A percentile compares a stretch with the other conserved stretches of the same genome.
These are phyloP conservation scores for Charina bottae DNA, from an alignment of 2,113 vertebrate genomes.

Conservation along the genomic window DNA sequence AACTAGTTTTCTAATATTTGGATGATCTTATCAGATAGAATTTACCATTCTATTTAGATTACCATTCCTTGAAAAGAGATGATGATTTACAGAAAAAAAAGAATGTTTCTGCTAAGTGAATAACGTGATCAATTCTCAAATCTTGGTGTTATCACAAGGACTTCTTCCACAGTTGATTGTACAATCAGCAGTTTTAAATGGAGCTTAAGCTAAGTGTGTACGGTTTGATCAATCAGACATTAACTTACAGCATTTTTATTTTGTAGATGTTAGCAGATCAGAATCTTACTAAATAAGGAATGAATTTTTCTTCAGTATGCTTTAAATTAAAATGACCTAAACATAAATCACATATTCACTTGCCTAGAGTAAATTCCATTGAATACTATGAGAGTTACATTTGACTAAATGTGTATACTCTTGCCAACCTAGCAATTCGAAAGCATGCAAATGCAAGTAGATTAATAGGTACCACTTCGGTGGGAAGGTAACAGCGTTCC, in stretches of 20 bases:
- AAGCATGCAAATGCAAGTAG: no score
- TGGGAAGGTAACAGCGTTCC: no score
- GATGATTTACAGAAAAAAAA: constrained; percentile 11
- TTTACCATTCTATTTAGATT: neutral
- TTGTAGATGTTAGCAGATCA: neutral
- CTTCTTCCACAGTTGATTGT: neutral
- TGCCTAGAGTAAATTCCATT: neutral
- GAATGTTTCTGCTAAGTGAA: neutral
- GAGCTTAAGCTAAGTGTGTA: neutral
- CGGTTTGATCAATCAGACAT: neutral
- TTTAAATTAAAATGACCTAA: neutral
- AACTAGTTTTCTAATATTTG: neutral
- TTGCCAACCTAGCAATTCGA: no score
- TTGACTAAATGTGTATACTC: neutral
- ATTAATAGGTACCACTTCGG: no score
- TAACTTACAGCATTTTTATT: neutral
- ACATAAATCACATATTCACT: neutral
- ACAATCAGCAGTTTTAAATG: neutral
- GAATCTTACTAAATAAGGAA: neutral
- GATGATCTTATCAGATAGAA: neutral
- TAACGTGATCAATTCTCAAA: neutral
- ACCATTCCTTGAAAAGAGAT: neutral
- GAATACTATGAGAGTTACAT: neutral
- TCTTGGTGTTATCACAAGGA: neutral
- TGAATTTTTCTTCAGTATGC: neutral